These are phyloP conservation scores for Lypha dubia DNA, from an alignment of 2,888 invertebrate species.

Conservation along the genomic window DNA sequence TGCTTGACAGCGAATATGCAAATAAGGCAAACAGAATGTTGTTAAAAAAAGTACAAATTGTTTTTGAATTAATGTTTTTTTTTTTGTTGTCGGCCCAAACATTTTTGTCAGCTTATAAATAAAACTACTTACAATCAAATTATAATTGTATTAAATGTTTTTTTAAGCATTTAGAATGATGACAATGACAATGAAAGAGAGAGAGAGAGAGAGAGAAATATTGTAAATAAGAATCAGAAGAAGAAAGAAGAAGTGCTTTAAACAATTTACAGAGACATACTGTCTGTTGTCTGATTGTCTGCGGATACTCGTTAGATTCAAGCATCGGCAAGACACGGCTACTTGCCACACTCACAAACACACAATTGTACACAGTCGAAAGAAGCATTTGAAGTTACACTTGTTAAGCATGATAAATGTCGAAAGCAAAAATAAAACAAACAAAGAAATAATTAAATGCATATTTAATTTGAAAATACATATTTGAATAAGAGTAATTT, in stretches of 20 bases:
- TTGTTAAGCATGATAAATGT: background rate
- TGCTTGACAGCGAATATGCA: conserved; percentile 1
- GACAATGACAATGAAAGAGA: conserved; percentile 21
- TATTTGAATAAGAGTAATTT: background rate
- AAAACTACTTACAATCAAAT: background rate
- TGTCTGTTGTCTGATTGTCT: conserved; percentile 1
- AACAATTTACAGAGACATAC: conserved; percentile 20
- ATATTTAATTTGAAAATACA: background rate
- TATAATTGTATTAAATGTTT: conserved; percentile 35
- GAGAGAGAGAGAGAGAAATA: background rate
- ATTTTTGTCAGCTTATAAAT: background rate
- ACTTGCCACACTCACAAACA: background rate
- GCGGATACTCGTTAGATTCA: background rate
- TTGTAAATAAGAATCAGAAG: background rate
- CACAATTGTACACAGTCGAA: background rate
- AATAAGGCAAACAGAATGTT: conserved; percentile 14
- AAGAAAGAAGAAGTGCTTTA: background rate
- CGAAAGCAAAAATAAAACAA: background rate
- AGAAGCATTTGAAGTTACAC: conserved; percentile 3
- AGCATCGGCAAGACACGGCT: background rate
- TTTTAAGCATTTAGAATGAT: conserved; percentile 32
- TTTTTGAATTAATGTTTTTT: background rate
- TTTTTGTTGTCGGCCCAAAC: background rate
- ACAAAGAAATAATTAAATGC: background rate
- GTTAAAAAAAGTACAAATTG: background rate